These are phyloP conservation scores for Masnerella sp. DNA, from an alignment of 2,888 invertebrate species.

Conservation along the genomic window DNA sequence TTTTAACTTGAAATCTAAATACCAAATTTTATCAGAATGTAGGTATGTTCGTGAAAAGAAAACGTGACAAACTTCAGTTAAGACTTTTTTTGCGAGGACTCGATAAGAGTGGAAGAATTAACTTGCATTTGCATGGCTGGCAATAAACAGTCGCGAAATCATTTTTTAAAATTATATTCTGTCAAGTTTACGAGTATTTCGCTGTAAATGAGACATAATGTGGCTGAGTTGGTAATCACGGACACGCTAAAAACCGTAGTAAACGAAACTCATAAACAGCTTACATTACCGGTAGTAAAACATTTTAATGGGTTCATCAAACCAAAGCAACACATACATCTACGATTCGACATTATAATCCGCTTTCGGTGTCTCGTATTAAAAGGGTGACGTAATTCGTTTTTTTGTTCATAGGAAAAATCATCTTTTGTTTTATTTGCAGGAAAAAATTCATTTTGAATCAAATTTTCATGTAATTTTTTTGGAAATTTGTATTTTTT, in stretches of 20 bases:
- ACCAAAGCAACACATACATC: conserved; percentile 19
- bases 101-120: too few relatives aligned
- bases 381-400: background rate
- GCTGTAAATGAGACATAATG: conserved; percentile 33
- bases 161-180: conserved; percentile 31
- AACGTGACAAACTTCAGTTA: too few relatives aligned
- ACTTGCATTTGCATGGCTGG: conserved; percentile 9
- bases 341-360: conserved; percentile 8
- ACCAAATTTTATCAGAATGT: too few relatives aligned
- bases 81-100: too few relatives aligned
- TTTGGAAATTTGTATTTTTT: background rate
- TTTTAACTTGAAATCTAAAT: too few relatives aligned
- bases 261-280: conserved; percentile 45
- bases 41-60: too few relatives aligned
- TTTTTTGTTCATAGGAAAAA: background rate
- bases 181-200: conserved; percentile 20
- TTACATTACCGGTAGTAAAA: conserved; percentile 36
- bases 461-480: background rate
- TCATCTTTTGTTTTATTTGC: background rate
- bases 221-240: conserved; percentile 27
- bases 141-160: conserved; percentile 1
- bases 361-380: background rate
- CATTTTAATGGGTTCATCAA: conserved; percentile 52
- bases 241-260: conserved; percentile 21
- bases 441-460: background rate